Evolutionary conservation across 2,888 invertebrate species (phyloP).

Genomic region (Idaea biselata): DNA sequence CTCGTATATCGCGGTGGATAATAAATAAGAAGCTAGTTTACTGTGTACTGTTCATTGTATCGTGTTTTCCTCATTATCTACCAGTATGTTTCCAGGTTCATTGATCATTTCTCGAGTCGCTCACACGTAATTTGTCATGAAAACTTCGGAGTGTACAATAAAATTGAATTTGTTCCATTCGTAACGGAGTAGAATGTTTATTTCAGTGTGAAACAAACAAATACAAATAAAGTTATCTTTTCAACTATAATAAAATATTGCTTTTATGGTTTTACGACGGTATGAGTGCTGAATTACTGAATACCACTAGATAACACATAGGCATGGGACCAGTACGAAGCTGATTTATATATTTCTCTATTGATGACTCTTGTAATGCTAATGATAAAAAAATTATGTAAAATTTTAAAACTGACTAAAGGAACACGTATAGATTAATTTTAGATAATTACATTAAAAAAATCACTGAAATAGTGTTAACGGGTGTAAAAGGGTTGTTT

Average conservation of each 20-base stretch:
- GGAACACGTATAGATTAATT: too few species aligned
- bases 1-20: neutral
- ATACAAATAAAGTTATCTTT: neutral
- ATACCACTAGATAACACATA: neutral
- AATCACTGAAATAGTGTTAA: neutral
- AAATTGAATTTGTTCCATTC: neutral
- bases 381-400: too few species aligned
- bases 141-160: neutral
- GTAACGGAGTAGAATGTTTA: too few species aligned
- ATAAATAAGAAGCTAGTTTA: conserved; percentile 1
- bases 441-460: neutral
- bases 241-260: neutral
- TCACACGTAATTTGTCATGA: neutral
- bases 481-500: neutral
- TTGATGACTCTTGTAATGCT: neutral
- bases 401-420: too few species aligned
- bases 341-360: neutral
- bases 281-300: neutral
- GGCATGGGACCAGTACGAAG: neutral
- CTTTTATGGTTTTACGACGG: neutral
- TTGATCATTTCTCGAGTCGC: neutral
- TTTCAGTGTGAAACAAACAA: neutral
- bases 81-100: neutral
- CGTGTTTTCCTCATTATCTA: neutral
- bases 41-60: neutral